These are phyloP conservation scores for Himalopsyche japonica DNA, from an alignment of 2,888 invertebrate species.

Conservation along the genomic window DNA sequence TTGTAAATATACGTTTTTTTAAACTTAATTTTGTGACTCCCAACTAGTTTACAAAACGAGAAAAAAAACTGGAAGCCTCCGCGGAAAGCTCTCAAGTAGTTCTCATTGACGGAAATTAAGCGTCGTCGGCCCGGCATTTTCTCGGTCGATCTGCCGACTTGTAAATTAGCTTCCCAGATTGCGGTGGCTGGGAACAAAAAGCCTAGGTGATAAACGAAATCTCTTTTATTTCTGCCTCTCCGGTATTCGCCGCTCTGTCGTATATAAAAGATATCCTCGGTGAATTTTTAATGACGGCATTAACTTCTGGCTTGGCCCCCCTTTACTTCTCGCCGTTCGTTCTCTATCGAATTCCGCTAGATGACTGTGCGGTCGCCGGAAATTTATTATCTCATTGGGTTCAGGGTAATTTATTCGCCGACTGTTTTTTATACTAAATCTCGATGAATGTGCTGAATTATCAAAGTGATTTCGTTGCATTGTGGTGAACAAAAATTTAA, in stretches of 20 bases:
- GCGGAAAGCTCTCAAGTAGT: background rate
- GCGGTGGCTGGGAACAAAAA: background rate
- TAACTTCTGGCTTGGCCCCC: background rate
- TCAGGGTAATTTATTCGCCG: background rate
- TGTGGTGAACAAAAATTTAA: no score
- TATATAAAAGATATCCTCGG: background rate
- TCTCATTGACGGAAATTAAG: background rate
- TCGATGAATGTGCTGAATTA: no score
- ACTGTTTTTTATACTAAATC: no score
- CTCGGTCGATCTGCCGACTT: background rate
- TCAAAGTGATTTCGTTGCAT: no score
- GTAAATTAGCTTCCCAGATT: background rate
- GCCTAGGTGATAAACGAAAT: background rate
- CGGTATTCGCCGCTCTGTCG: background rate
- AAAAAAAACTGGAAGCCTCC: background rate
- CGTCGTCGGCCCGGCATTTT: background rate
- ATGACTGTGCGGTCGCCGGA: background rate
- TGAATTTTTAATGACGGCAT: conserved; percentile 18
- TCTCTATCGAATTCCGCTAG: background rate
- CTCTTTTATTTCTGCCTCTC: background rate
- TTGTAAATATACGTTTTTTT: no score
- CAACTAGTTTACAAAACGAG: no score
- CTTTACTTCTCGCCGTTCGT: background rate
- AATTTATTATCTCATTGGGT: background rate
- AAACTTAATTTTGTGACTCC: no score